Evolutionary conservation across 2,888 invertebrate species (phyloP).

Genomic region (Amphipoea lucens): DNA sequence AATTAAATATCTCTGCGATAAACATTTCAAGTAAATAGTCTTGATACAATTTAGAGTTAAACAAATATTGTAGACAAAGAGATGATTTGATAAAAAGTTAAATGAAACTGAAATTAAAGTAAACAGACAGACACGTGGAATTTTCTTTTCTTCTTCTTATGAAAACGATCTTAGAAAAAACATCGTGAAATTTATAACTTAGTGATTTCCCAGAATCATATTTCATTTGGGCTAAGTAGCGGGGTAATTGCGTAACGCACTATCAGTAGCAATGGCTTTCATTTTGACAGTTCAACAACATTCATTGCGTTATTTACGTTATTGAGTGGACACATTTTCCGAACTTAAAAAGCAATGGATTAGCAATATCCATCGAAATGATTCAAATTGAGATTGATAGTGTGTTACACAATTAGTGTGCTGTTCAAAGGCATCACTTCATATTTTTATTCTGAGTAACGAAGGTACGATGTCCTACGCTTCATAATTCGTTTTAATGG

Average conservation of each 20-base stretch:
- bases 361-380: too few relatives aligned
- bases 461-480: conserved; percentile 14
- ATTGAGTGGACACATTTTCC: too few relatives aligned
- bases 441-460: not conserved
- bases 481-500: conserved; percentile 64
- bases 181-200: not conserved
- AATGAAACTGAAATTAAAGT: not conserved
- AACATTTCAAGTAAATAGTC: not conserved
- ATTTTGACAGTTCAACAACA: too few relatives aligned
- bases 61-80: not conserved
- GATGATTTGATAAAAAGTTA: not conserved
- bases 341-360: too few relatives aligned
- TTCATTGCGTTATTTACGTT: too few relatives aligned
- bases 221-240: not conserved
- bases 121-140: not conserved
- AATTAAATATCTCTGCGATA: not conserved
- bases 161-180: not conserved
- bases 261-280: too few relatives aligned
- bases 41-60: not conserved
- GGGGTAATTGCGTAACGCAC: too few relatives aligned
- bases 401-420: too few relatives aligned
- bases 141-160: not conserved
- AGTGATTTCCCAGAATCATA: conserved; percentile 12
- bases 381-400: too few relatives aligned
- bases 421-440: conserved; percentile 15